These are phyloP conservation scores for Synergus itoensis DNA, from an alignment of 2,888 invertebrate genomes.

Conservation along the genomic window DNA sequence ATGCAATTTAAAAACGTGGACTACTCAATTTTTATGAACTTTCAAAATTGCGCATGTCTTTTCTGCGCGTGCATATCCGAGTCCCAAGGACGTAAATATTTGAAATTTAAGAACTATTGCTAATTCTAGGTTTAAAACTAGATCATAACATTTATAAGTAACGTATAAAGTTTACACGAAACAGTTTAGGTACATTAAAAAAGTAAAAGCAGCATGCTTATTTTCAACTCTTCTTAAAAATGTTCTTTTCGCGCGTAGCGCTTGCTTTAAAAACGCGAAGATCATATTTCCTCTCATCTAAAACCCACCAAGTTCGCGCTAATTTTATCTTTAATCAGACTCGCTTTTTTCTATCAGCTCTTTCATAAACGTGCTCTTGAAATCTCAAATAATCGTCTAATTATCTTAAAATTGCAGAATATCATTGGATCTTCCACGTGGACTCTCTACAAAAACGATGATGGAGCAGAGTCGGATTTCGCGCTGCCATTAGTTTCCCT, in stretches of 20 bases:
- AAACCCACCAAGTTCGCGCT: neutral
- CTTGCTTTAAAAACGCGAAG: neutral
- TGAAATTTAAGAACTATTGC: too few species aligned
- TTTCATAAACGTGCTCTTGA: neutral
- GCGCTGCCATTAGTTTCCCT: conserved; percentile 24
- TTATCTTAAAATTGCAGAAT: neutral
- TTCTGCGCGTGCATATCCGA: too few species aligned
- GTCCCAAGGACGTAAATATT: too few species aligned
- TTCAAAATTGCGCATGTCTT: too few species aligned
- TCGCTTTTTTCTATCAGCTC: neutral
- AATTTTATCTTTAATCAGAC: neutral
- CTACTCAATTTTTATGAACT: too few species aligned
- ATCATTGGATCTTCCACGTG: neutral
- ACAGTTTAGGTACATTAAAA: too few species aligned
- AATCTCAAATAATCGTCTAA: neutral
- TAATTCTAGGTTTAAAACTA: too few species aligned
- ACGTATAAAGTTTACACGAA: too few species aligned
- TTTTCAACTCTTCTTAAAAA: neutral
- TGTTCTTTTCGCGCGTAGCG: neutral
- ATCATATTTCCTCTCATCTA: neutral
- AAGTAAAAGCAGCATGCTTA: neutral
- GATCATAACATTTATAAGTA: too few species aligned
- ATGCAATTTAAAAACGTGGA: too few species aligned
- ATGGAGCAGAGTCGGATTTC: conserved; percentile 29
- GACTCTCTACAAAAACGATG: neutral